Evolutionary conservation across 2,113 vertebrate species (phyloP).

Genomic region (Quiscalus mexicanus): DNA sequence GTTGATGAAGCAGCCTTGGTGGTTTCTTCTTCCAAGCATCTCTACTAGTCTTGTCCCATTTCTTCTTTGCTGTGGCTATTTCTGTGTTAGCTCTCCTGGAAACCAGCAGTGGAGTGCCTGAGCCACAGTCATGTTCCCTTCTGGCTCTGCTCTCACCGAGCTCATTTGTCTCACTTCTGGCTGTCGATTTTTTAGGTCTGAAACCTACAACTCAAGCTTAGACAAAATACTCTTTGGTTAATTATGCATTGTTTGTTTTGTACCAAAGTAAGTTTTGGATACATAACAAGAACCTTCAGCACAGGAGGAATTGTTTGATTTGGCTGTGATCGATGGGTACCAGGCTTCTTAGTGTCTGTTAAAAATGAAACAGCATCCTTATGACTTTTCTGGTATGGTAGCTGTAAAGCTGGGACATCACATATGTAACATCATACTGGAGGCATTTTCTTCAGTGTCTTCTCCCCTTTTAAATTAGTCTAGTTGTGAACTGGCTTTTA

Average conservation of each 20-base stretch:
- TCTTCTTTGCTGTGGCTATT: neutral
- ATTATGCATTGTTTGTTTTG: neutral
- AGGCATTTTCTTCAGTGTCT: neutral
- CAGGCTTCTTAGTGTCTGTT: neutral
- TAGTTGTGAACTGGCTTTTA: neutral
- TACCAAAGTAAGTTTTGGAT: neutral
- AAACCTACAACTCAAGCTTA: neutral
- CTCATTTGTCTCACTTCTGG: neutral
- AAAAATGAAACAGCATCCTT: neutral
- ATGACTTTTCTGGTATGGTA: neutral
- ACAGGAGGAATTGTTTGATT: neutral
- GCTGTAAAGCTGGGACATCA: neutral
- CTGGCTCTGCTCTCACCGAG: fast-evolving
- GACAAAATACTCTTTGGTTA: neutral
- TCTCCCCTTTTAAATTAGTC: neutral
- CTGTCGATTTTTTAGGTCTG: neutral
- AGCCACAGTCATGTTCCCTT: neutral
- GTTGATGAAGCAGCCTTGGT: neutral
- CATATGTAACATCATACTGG: neutral
- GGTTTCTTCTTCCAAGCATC: neutral
- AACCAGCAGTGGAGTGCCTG: neutral
- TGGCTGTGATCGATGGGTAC: neutral
- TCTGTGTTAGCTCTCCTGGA: neutral
- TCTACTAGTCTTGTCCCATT: neutral
- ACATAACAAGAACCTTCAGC: neutral